Evolutionary conservation across 1,140 invertebrate genomes (phyloP), one percentile per base, ranked within the genome.

Genomic region (Acyrthosiphon pisum): DNA sequence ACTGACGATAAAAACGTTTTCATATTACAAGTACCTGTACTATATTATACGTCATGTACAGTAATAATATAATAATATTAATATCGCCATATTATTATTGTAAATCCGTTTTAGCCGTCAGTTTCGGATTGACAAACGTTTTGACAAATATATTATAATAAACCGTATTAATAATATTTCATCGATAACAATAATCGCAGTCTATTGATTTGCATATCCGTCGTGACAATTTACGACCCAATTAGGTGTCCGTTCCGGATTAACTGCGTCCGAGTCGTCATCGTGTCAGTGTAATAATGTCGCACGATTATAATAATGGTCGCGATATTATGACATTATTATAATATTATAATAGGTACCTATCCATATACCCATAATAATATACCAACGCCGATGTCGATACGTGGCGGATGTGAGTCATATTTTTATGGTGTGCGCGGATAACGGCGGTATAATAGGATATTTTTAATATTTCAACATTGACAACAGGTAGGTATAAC

Each of bases 131-230:
- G 89, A 68, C 56, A 68, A 90, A 68, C 53, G 6, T 68, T 90
- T 90, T 68, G 53, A 90, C 53, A 90, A 68, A 68, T 90, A 46
- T n/a, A 41, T 41, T n/a, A 41, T 41, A 41, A 41, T 41, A 41
- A 41, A n/a, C n/a, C 30, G 18, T 90, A 90, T 26, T 60, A 41
- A 90, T 53, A 22, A 23, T 48, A 48, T 60, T 56, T 60, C 53
- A 44, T 41, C 41, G 44, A 68, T 60, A 35, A 90, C 30, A 23
- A 60, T 44, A 68, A 68, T 68, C 56, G 18, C 89, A 22, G 11
- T 22, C 56, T 26, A 68, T 90, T 90, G 68, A 41, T 46, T 60
- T n/a, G 22, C 46, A 90, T 90, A 68, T 90, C 26, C 60, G 41
- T 68, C 44, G 44, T n/a, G 56, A 68, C 56, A 46, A 60, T 90